Conservation (phyloP, 2,113 vertebrate species). For the Oryzias curvinotus region DNA sequence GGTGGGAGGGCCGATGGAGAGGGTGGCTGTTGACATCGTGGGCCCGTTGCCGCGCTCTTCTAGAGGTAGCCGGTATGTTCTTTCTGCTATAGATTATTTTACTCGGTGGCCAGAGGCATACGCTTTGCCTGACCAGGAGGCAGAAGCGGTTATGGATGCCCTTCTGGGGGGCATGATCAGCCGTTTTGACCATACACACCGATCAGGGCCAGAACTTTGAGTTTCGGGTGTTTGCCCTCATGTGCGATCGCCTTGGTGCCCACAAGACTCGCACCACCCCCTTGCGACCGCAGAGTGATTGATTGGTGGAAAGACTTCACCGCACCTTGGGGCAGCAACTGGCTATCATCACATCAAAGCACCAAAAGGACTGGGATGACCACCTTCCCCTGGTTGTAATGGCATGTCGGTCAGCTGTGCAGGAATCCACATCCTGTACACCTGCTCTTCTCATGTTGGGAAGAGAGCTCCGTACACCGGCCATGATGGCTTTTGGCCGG, state of each 20-base stretch:
- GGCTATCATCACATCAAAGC: not conserved
- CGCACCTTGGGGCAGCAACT: not conserved
- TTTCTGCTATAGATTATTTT: no score
- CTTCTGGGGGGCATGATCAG: not conserved
- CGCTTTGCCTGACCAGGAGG: no score
- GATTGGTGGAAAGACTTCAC: not conserved
- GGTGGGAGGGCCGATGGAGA: constrained; percentile 3
- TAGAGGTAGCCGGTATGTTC: no score
- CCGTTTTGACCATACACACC: not conserved
- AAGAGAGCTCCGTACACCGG: not conserved
- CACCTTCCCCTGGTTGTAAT: not conserved
- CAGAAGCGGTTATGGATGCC: not conserved
- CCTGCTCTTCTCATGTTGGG: not conserved
- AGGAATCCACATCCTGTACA: not conserved
- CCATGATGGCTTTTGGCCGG: not conserved
- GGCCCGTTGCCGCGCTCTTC: no score
- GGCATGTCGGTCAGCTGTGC: not conserved
- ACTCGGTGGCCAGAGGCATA: no score
- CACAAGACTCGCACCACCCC: not conserved
- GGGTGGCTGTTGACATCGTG: constrained; percentile 2
- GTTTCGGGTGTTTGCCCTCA: not conserved
- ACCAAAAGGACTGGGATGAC: not conserved
- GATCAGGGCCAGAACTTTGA: constrained; percentile 3
- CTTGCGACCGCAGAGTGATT: not conserved
- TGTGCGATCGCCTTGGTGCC: not conserved